Evolutionary conservation across 2,113 vertebrate genomes (phyloP).

Genomic region (Corydoras sp.): DNA sequence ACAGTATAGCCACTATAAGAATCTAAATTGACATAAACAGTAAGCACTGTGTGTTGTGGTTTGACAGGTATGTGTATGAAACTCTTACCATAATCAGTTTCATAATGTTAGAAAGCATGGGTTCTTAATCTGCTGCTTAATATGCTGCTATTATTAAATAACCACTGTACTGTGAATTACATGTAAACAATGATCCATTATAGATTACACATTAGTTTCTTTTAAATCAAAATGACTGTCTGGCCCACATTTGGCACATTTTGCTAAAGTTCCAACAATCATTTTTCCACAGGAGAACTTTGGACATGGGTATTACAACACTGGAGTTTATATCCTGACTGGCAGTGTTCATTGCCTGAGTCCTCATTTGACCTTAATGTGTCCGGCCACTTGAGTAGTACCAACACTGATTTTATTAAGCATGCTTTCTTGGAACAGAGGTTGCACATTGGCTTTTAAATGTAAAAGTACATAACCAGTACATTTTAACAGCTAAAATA

Average conservation of each 20-base stretch:
- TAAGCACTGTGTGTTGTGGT: too few relatives aligned
- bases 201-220: constrained; percentile 21
- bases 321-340: constrained; percentile 19
- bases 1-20: too few relatives aligned
- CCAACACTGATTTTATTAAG: constrained; percentile 17
- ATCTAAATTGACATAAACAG: too few relatives aligned
- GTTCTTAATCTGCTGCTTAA: too few relatives aligned
- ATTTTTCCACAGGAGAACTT: constrained; percentile 22
- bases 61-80: too few relatives aligned
- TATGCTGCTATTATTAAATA: too few relatives aligned
- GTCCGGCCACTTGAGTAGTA: constrained; percentile 28
- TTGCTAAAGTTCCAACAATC: not conserved
- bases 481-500: too few relatives aligned
- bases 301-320: constrained; percentile 10
- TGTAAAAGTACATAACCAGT: not conserved
- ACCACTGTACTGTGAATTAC: too few relatives aligned
- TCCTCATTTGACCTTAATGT: constrained; percentile 24
- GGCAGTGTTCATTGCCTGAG: constrained; percentile 9
- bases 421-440: constrained; percentile 9
- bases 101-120: too few relatives aligned
- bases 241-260: constrained; percentile 2
- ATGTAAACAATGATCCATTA: constrained; percentile 8
- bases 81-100: too few relatives aligned
- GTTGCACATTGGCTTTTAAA: constrained; percentile 12
- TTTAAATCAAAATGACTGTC: constrained; percentile 27